A percentile compares a stretch with the other conserved stretches of the same genome.
Evolutionary conservation across 2,797 vertebrate species (phyloP).

Genomic region (Gadopsis marmoratus): DNA sequence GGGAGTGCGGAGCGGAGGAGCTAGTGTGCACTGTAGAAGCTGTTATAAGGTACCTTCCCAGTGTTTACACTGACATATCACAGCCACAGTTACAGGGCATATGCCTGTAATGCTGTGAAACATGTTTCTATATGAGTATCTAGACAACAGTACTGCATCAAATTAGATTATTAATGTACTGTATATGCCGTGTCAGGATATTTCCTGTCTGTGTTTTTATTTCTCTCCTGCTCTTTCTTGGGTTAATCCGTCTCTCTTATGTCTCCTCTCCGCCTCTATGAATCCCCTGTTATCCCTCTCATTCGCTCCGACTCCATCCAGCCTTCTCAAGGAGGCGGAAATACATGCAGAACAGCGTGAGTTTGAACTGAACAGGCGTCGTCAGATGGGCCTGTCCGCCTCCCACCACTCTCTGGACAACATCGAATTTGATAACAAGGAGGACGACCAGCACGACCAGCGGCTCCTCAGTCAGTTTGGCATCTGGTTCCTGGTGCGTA

Average conservation of each 20-base stretch:
- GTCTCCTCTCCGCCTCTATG: not conserved
- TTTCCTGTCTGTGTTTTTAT: not conserved
- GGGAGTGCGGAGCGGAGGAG: conserved; percentile 97
- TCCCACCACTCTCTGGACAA: conserved; percentile 98
- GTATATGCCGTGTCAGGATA: not conserved
- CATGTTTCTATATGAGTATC: not conserved
- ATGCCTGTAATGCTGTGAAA: not conserved
- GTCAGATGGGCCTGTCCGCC: conserved; percentile 96
- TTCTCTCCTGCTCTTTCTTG: conserved; percentile 8
- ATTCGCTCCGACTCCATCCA: conserved; percentile 58
- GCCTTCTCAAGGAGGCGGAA: conserved; percentile 97
- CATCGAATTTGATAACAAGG: conserved; percentile 98
- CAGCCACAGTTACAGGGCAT: conserved; percentile 10
- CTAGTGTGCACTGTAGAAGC: conserved; percentile 98
- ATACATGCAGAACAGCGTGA: conserved; percentile 98
- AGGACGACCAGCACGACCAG: conserved; percentile 98
- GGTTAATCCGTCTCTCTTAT: not conserved
- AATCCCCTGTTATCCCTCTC: conserved; percentile 5
- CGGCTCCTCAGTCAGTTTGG: conserved; percentile 98
- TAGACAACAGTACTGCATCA: not conserved
- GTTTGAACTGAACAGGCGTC: conserved; percentile 93
- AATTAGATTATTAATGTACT: conserved; percentile 12
- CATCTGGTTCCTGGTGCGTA: conserved; percentile 98
- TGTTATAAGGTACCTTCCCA: conserved; percentile 91
- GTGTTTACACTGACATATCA: conserved; percentile 24